These are phyloP conservation scores for Asteroscopus sphinx DNA, from an alignment of 2,888 invertebrate genomes.

Conservation along the genomic window DNA sequence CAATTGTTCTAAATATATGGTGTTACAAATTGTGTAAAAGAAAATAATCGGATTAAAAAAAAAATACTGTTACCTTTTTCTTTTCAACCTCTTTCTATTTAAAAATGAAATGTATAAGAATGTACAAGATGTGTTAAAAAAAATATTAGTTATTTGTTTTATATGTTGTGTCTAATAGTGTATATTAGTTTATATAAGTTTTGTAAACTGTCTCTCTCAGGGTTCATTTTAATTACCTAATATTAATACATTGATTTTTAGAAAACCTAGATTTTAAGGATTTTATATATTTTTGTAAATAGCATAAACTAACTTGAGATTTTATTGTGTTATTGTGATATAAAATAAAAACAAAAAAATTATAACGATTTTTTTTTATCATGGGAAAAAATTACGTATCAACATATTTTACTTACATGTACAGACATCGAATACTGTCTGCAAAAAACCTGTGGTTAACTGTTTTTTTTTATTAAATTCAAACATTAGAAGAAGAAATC, in stretches of 20 bases:
- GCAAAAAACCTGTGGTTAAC: too few relatives aligned
- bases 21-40: too few relatives aligned
- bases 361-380: not conserved
- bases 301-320: slow-evolving; percentile 55
- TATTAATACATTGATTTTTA: slow-evolving; percentile 8
- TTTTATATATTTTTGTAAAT: slow-evolving; percentile 57
- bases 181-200: slow-evolving; percentile 7
- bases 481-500: too few relatives aligned
- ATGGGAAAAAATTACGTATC: too few relatives aligned
- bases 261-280: slow-evolving; percentile 27
- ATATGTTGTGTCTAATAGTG: slow-evolving; percentile 27
- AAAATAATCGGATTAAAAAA: too few relatives aligned
- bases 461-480: too few relatives aligned
- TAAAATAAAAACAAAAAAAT: slow-evolving; percentile 34
- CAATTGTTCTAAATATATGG: too few relatives aligned
- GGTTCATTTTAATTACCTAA: slow-evolving; percentile 35
- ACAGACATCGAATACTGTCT: too few relatives aligned
- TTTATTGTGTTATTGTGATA: slow-evolving; percentile 53
- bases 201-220: slow-evolving; percentile 48
- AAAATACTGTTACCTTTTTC: too few relatives aligned
- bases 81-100: not conserved
- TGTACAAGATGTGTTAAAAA: too few relatives aligned
- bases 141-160: too few relatives aligned
- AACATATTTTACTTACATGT: too few relatives aligned
- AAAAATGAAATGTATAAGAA: not conserved